Conservation (phyloP, 2,888 invertebrate genomes). For the Formica aserva region DNA sequence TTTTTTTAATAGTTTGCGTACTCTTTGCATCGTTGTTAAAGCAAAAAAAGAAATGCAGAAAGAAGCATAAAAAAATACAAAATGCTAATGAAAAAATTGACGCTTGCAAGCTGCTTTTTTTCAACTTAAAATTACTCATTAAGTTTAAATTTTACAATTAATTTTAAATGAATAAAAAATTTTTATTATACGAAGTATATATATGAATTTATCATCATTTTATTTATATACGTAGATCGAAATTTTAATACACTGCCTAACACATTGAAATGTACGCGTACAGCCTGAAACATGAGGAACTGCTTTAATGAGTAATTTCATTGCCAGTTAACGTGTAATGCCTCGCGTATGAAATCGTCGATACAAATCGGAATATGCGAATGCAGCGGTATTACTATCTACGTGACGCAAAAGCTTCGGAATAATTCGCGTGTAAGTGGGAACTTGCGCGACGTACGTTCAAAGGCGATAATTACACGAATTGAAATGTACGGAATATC, state of each 20-base stretch:
- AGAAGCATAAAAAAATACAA: background rate
- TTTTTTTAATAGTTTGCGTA: background rate
- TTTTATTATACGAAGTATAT: background rate
- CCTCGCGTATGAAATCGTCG: constrained; percentile 36
- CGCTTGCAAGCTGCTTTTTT: background rate
- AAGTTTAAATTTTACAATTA: background rate
- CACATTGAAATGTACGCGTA: background rate
- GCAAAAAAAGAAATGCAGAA: background rate
- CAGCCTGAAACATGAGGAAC: background rate
- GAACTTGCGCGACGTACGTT: constrained; percentile 51
- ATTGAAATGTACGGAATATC: constrained; percentile 69
- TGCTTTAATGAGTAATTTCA: constrained; percentile 15
- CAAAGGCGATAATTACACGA: constrained; percentile 71
- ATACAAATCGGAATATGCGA: constrained; percentile 45
- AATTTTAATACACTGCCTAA: background rate
- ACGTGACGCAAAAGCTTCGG: constrained; percentile 35
- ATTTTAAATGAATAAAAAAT: background rate
- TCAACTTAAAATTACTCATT: background rate
- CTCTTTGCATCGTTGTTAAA: background rate
- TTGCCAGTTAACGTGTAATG: constrained; percentile 21
- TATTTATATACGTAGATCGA: background rate
- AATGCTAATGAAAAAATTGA: too few relatives aligned
- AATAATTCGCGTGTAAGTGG: constrained; percentile 62
- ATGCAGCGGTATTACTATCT: background rate
- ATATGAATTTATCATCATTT: background rate